phyloP scores from a whole-genome alignment of 1,140 invertebrate genomes.

The Bombyx mori region ASM3026992v2 NC_085114.1:9892001-9892500 shows the following conservation, averaged over 20 bases:
- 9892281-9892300: constrained; percentile 44
- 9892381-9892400: constrained; percentile 41
- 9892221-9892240: constrained; percentile 8
- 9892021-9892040: too few relatives aligned
- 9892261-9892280: constrained; percentile 40
- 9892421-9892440: constrained; percentile 47
- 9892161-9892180: constrained; percentile 7
- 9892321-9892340: constrained; percentile 22
- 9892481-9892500: constrained; percentile 59
- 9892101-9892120: too few relatives aligned
- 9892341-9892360: constrained; percentile 29
- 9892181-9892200: constrained; percentile 2
- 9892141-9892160: too few relatives aligned
- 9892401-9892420: constrained; percentile 56
- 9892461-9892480: constrained; percentile 53
- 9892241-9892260: constrained; percentile 35
- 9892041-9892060: too few relatives aligned
- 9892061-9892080: too few relatives aligned
- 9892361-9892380: constrained; percentile 44
- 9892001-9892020: too few relatives aligned
- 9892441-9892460: constrained; percentile 41
- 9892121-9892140: too few relatives aligned
- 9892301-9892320: constrained; percentile 26
- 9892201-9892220: neutral
- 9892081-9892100: too few relatives aligned